Base-by-base conservation (phyloP, 2,888 invertebrate genomes). In the Machimus atricapillus region DNA sequence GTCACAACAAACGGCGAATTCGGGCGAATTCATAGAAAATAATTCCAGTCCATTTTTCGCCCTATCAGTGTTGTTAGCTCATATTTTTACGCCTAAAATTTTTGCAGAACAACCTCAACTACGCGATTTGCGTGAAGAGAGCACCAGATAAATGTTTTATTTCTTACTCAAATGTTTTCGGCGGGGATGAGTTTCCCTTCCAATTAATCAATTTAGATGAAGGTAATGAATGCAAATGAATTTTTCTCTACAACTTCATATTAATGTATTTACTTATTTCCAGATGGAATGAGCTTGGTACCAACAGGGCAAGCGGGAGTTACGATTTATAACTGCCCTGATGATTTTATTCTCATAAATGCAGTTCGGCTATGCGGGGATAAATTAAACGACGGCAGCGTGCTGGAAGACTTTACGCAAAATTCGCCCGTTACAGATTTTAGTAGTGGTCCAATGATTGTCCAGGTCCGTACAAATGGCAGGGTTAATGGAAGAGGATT, bases 291-390 rank as follows among this genome's bases (percentile, higher is more conserved):
- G 58, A 93, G 94, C 88, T 93, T 95, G 6, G 94, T 96, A 52
- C 94, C 95, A 2, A 94, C 94, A 43, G 94, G 94, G 1, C 96
- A 96, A 91, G 96, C 96, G 1, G 96, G 96, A 0, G 95, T 95
- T 78, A 96, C 96, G 90, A 94, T 95, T 86, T 94, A 95, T 89
- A 95, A 96, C 91, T 97, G 96, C 90, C 96, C 96, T 0, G 95
- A 95, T 89, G 96, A 96, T 91, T 97, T 95, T 93, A 93, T 96
- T 76, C 93, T 95, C 1, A 93, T 96, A 88, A 94, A 95, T 83
- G 95, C 96, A 16, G 94, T 95, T 34, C 93, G 96, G 86, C 92
- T 97, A 3, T 97, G 96, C 90, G 96, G 96, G 0, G 95, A 96
- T 86, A 93, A 95, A 46, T 93, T 96, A 19, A 96, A 96, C 90